A percentile compares a stretch with the other conserved stretches of the same genome.
phyloP scores from a whole-genome alignment of 2,888 invertebrate genomes.

The Aporophyla nigra region DNA sequence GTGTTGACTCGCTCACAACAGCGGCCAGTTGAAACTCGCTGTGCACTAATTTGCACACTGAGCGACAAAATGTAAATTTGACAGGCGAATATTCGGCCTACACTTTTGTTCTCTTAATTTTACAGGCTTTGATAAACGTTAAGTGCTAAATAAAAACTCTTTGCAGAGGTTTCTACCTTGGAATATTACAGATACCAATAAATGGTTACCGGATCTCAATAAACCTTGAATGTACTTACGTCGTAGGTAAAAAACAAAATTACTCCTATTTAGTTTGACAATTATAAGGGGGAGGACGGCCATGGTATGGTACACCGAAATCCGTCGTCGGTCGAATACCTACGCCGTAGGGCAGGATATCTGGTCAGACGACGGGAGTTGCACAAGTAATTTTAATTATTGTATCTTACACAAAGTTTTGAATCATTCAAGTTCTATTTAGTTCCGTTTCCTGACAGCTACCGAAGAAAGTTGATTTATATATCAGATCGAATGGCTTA shows the following conservation, averaged over 20 bases:
- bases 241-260: background rate
- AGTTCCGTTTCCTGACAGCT: background rate
- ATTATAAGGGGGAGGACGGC: background rate
- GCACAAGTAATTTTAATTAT: background rate
- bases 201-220: background rate
- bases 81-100: no score
- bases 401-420: conserved; percentile 4
- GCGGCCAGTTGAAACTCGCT: conserved; percentile 20
- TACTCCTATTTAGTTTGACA: background rate
- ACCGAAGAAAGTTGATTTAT: background rate
- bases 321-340: background rate
- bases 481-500: background rate
- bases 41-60: conserved; percentile 24
- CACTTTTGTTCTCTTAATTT: background rate
- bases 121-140: background rate
- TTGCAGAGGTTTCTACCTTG: background rate
- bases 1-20: conserved; percentile 8
- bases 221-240: background rate
- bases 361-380: background rate
- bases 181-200: background rate
- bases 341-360: background rate
- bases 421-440: background rate
- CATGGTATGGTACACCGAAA: background rate
- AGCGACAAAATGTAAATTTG: conserved; percentile 26
- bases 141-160: background rate